Conservation (phyloP, 2,888 invertebrate species). For the Apantesis nais region DNA sequence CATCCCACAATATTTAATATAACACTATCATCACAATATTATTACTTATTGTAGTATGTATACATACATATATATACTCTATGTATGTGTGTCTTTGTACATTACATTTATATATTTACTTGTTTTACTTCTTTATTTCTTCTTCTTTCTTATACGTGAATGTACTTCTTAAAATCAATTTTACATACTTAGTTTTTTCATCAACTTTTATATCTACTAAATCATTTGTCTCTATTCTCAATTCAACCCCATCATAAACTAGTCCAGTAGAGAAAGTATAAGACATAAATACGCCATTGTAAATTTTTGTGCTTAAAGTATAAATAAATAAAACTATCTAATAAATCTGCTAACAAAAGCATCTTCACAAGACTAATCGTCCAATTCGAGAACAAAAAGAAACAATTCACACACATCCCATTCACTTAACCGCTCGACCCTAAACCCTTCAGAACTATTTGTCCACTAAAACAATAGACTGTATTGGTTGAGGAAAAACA, state of each 20-base stretch:
- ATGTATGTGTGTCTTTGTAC: too few species aligned
- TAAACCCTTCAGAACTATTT: constrained; percentile 28
- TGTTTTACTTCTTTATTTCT: too few species aligned
- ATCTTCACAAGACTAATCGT: constrained; percentile 1
- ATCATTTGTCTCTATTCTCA: not conserved
- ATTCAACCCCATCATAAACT: not conserved
- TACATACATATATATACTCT: too few species aligned
- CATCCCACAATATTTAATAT: too few species aligned
- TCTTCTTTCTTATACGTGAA: too few species aligned
- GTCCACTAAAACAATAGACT: constrained; percentile 34
- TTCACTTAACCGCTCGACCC: constrained; percentile 16
- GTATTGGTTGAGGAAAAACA: constrained; percentile 35
- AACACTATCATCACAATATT: too few species aligned
- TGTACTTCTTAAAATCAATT: too few species aligned
- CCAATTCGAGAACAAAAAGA: constrained; percentile 17
- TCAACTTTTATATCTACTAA: too few species aligned
- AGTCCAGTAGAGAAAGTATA: not conserved
- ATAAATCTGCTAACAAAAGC: not conserved
- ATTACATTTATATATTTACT: too few species aligned
- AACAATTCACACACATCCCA: constrained; percentile 21
- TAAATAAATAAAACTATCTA: not conserved
- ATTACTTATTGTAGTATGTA: too few species aligned
- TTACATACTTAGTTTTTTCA: too few species aligned
- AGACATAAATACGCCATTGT: not conserved
- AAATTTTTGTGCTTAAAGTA: not conserved